Base-by-base conservation (phyloP, 2,113 vertebrate species). In the Bubo scandiacus region DNA sequence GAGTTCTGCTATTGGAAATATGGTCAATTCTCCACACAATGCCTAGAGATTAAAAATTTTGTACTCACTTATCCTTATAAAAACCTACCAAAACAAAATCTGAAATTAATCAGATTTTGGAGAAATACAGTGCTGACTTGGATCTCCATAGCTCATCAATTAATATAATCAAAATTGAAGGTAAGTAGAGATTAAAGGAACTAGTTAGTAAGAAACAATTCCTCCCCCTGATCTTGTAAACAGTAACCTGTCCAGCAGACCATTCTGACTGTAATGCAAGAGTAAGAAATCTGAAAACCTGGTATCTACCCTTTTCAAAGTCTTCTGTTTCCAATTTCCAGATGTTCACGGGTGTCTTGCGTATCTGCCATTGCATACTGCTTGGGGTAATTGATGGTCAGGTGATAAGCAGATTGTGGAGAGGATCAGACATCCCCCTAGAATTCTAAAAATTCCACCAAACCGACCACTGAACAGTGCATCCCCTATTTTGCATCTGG, bases 401-500 rank as follows among this genome's bases (percentile, higher is more conserved):
- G 81, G 23, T 42, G 92, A 40, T 20, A 72, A 88, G 67, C 83
- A 95, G 73, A 66, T 72, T 52, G 77, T 63, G 43, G 47, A 96
- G 73, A 98, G 97, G 62, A 99, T 96, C 9, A 98, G 94, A 34
- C 90, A 93, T 34, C 96, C 98, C 74, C 98, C 98, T 3, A 98
- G 95, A 54, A 98, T 81, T 63, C 98, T 92, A 84, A 97, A 94
- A 92, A 99, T 95, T 70, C 97, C 97, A 49, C 98, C 98, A 80
- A 98, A 98, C 98, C 95, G 98, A 19, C 98, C 98, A 11, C 97
- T 98, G 86, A 99, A 99, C 90, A 98, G 96, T 5, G 97, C 98
- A 92, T 98, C 98, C 40, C 98, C 97, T 11, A 96, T 97, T 97
- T 99, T 98, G 98, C 98, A 98, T 86, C 98, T 97, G 14, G 98